Evolutionary conservation across 2,113 vertebrate genomes (phyloP), one percentile per base, ranked within the genome.

Genomic region (Rafetus swinhoei): DNA sequence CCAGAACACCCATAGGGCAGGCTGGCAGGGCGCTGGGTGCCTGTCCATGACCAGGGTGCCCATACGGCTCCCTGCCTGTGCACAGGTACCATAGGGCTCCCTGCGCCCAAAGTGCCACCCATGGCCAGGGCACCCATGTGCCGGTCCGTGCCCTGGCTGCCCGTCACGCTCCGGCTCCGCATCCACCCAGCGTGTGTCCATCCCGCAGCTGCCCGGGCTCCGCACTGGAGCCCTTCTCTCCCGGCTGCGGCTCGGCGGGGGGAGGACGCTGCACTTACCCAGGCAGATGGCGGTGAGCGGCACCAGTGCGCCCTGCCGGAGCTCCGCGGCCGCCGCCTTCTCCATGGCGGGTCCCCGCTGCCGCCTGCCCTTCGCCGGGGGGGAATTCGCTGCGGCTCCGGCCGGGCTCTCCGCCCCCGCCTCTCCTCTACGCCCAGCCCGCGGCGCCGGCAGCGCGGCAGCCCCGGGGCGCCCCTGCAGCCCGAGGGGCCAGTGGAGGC

Each of bases 251-350:
- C 92, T 83, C 57, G 7, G 11, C 39, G 5, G 62, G 83, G 53
- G 56, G 39, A 45, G 39, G 39, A 45, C 39, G 85, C 74, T 45
- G 18, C 93, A 97, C 97, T 98, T 96, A 98, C 98, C 97, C 92
- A 98, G 90, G 93, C 98, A 98, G 96, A 98, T 95, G 83, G 97
- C 97, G 16, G 98, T 97, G 60, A 98, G 97, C 94, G 97, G 97
- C 87, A 87, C 96, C 93, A 97, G 95, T 92, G 97, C 92, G 95
- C 95, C 87, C 85, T 94, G 95, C 94, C 96, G 93, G 92, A 96
- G 93, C 94, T 97, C 92, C 54, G 81, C 90, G 57, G 81, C 91
- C 72, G 90, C 91, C 62, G 91, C 90, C 95, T 93, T 96, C 93
- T 97, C 97, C 98, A 98, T 98, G 95, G 97, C 91, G 86, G 91